These are phyloP conservation scores for Torymus aiolomorphi DNA, from an alignment of 2,888 invertebrate species.

Conservation along the genomic window DNA sequence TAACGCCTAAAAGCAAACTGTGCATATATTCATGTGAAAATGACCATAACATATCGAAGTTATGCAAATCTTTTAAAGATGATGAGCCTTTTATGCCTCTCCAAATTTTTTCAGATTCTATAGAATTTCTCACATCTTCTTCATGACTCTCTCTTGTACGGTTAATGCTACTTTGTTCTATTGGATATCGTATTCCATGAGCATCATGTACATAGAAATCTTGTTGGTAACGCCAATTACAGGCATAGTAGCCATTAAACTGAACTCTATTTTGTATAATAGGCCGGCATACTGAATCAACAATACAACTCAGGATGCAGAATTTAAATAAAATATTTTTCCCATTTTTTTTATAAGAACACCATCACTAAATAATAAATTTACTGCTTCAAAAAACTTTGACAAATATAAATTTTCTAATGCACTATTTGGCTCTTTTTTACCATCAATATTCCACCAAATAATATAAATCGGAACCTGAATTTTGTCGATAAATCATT, in stretches of 20 bases:
- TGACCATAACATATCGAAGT: too few species aligned
- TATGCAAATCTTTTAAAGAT: background rate
- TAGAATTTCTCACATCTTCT: background rate
- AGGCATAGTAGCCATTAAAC: conserved; percentile 11
- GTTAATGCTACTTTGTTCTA: background rate
- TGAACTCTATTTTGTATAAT: too few species aligned
- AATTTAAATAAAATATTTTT: background rate
- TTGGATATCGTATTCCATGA: background rate
- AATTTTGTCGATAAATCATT: background rate
- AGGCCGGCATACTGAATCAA: background rate
- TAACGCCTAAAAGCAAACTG: too few species aligned
- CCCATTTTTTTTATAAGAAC: background rate
- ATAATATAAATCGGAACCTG: too few species aligned
- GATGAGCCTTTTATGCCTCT: background rate
- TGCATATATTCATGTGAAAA: too few species aligned
- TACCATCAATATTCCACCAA: background rate
- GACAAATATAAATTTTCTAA: too few species aligned
- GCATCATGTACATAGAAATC: background rate
- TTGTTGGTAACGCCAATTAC: background rate
- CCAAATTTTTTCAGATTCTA: background rate
- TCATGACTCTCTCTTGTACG: background rate
- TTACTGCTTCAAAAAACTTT: too few species aligned
- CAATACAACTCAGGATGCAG: background rate
- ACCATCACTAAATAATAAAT: background rate
- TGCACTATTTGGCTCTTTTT: too few species aligned